phyloP scores from a whole-genome alignment of 92 coral and sea anemone genomes.

The Siderastrea radians region DNA sequence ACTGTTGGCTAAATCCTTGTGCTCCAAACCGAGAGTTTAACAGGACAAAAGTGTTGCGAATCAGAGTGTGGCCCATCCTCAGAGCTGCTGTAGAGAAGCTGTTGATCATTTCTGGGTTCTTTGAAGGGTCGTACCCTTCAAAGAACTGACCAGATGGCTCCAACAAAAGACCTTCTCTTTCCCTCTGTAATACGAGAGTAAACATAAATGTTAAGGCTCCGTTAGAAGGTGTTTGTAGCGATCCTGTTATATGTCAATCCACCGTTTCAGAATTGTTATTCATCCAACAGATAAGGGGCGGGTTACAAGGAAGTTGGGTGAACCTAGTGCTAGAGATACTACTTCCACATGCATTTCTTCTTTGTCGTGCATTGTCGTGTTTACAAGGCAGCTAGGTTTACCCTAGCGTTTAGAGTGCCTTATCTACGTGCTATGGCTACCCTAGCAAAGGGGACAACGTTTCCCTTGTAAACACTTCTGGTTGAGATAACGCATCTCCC shows the following conservation, averaged over 20 bases:
- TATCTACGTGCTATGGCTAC: too few relatives aligned
- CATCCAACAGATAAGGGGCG: too few relatives aligned
- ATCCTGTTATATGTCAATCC: background rate
- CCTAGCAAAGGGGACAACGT: too few relatives aligned
- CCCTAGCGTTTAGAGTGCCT: too few relatives aligned
- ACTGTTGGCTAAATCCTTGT: background rate
- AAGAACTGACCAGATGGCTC: background rate
- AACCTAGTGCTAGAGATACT: too few relatives aligned
- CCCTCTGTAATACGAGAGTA: background rate
- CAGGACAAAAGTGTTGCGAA: constrained; percentile 65
- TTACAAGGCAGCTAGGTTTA: too few relatives aligned
- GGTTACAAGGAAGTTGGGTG: too few relatives aligned
- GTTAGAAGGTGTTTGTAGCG: background rate
- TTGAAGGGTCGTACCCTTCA: constrained; percentile 59
- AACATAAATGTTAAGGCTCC: background rate
- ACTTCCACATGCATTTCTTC: too few relatives aligned
- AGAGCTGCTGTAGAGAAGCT: constrained; percentile 88
- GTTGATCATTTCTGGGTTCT: constrained; percentile 73
- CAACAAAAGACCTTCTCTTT: background rate
- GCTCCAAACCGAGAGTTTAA: background rate
- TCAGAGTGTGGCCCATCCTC: constrained; percentile 88
- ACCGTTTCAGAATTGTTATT: too few relatives aligned
- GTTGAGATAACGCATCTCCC: too few relatives aligned
- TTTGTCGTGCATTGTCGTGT: too few relatives aligned
- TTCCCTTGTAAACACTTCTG: too few relatives aligned